Conservation (phyloP, 2,888 invertebrate genomes). For the Hyposoter didymator region DNA sequence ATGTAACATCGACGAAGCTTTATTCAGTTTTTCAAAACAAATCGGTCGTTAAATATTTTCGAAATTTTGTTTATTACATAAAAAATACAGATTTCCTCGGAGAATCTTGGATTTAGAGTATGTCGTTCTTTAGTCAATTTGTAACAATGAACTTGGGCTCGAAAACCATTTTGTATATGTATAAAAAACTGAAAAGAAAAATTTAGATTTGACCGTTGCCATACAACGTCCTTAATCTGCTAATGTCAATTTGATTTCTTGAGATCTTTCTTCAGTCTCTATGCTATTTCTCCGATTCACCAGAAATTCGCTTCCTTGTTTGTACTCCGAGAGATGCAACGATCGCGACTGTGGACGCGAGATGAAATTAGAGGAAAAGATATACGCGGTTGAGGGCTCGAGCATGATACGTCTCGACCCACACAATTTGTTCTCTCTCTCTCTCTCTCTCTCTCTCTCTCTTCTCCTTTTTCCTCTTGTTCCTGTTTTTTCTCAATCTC, state of each 20-base stretch:
- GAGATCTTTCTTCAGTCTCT: constrained; percentile 22
- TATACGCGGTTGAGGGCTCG: not conserved
- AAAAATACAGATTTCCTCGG: too few species aligned
- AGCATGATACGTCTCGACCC: constrained; percentile 18
- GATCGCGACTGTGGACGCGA: constrained; percentile 24
- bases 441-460: not conserved
- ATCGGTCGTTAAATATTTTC: too few species aligned
- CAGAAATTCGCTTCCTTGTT: constrained; percentile 32
- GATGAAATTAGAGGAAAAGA: constrained; percentile 54
- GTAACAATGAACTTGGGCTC: too few species aligned
- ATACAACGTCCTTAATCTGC: not conserved
- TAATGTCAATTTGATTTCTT: not conserved
- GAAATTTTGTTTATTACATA: too few species aligned
- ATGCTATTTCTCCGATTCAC: constrained; percentile 17
- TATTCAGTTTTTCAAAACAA: too few species aligned
- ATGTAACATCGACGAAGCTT: too few species aligned
- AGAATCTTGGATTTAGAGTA: too few species aligned
- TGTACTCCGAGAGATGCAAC: constrained; percentile 18
- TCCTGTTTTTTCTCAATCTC: constrained; percentile 26
- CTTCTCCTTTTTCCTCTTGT: not conserved
- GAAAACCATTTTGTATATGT: too few species aligned
- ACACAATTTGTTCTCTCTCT: constrained; percentile 17
- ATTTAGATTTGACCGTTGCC: too few species aligned
- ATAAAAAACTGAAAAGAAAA: too few species aligned
- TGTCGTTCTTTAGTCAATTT: too few species aligned